phyloP scores from a whole-genome alignment of 2,797 vertebrate species.

The Nyctibius grandis region DNA sequence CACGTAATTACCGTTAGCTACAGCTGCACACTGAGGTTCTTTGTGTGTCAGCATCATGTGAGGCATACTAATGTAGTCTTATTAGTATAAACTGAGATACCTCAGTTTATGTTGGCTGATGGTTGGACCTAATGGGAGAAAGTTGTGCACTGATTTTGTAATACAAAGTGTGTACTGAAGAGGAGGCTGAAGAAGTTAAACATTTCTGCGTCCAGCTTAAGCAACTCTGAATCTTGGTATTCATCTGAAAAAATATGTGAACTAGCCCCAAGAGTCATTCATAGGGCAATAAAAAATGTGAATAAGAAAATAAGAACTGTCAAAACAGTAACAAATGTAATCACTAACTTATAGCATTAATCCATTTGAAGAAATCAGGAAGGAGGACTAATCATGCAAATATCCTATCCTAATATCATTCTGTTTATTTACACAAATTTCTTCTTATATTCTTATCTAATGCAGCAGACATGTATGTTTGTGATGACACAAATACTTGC shows the following conservation, averaged over 20 bases:
- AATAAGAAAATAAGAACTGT: neutral
- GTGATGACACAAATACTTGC: neutral
- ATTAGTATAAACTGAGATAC: neutral
- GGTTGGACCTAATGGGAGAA: neutral
- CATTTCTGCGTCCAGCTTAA: neutral
- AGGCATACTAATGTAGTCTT: neutral
- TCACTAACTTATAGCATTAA: neutral
- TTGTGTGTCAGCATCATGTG: neutral
- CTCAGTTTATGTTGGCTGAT: neutral
- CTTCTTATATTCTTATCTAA: neutral
- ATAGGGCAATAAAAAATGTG: neutral
- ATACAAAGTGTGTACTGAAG: neutral
- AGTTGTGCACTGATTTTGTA: neutral
- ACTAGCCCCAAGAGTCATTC: neutral
- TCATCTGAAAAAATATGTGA: neutral
- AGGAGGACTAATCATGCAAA: neutral
- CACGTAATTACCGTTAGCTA: accelerated
- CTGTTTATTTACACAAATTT: neutral
- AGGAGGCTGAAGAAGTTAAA: neutral
- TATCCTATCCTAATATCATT: neutral
- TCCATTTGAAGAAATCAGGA: neutral
- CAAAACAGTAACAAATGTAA: neutral
- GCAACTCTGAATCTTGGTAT: neutral
- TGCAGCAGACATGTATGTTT: neutral
- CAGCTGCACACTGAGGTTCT: neutral